phyloP scores from a whole-genome alignment of 2,888 invertebrate species.

The Orthosia gracilis region DNA sequence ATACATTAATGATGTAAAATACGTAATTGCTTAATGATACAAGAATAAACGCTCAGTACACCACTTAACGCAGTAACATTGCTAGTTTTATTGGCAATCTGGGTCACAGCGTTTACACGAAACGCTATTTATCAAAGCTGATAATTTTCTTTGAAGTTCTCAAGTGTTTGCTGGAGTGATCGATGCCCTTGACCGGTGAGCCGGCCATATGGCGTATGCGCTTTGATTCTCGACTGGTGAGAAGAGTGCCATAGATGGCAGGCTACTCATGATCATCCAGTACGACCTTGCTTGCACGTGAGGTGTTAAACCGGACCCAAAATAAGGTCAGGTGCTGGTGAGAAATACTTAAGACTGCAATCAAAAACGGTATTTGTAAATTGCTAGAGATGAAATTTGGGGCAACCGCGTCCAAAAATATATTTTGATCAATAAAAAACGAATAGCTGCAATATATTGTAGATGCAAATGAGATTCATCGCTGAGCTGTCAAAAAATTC shows the following conservation, averaged over 20 bases:
- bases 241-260: slow-evolving; percentile 78
- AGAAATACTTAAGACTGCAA: slow-evolving; percentile 52
- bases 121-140: slow-evolving; percentile 67
- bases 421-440: slow-evolving; percentile 1
- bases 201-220: slow-evolving; percentile 79
- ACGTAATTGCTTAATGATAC: slow-evolving; percentile 55
- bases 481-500: slow-evolving; percentile 21
- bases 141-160: slow-evolving; percentile 77
- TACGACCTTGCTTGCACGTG: slow-evolving; percentile 71
- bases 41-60: slow-evolving; percentile 45
- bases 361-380: slow-evolving; percentile 33
- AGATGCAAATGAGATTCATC: slow-evolving; percentile 35
- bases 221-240: slow-evolving; percentile 75
- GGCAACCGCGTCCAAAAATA: slow-evolving; percentile 1
- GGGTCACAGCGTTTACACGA: slow-evolving; percentile 72
- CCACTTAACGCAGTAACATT: slow-evolving; percentile 66
- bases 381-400: slow-evolving; percentile 4
- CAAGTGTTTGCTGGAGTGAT: slow-evolving; percentile 69
- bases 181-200: slow-evolving; percentile 81
- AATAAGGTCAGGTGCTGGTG: slow-evolving; percentile 68
- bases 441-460: slow-evolving; percentile 24
- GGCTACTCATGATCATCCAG: slow-evolving; percentile 75
- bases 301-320: slow-evolving; percentile 71
- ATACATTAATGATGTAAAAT: slow-evolving; percentile 40
- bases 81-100: slow-evolving; percentile 70